Percentiles rank a stretch among this genome's conserved stretches.
Evolutionary conservation across 2,888 invertebrate species (phyloP).

Genomic region (Volucella bombylans): DNA sequence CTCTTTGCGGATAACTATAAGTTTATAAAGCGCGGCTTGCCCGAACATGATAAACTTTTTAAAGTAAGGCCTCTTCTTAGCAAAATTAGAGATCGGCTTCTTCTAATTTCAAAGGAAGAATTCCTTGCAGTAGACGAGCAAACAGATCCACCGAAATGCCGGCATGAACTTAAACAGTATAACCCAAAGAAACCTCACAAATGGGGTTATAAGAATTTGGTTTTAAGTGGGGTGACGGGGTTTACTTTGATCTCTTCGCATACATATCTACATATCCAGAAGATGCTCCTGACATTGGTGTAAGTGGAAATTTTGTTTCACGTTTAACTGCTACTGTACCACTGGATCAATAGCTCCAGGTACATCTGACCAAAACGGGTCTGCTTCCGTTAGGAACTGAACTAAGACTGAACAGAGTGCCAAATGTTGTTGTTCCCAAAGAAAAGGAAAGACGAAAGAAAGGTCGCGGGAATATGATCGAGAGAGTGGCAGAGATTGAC

Average conservation of each 20-base stretch:
- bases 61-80: not conserved
- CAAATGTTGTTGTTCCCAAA: too few relatives aligned
- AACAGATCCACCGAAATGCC: too few relatives aligned
- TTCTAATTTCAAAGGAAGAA: too few relatives aligned
- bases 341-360: not conserved
- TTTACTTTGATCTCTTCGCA: not conserved
- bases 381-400: too few relatives aligned
- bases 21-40: not conserved
- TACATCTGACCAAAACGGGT: too few relatives aligned
- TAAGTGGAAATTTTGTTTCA: not conserved
- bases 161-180: too few relatives aligned
- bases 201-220: not conserved
- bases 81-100: not conserved
- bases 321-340: not conserved
- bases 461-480: too few relatives aligned
- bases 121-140: too few relatives aligned
- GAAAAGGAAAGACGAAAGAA: too few relatives aligned
- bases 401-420: too few relatives aligned
- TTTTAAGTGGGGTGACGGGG: not conserved
- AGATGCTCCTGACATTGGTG: not conserved
- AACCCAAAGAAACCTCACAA: too few relatives aligned
- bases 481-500: too few relatives aligned
- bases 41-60: not conserved
- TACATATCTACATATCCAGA: not conserved
- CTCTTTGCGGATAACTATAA: not conserved